Evolutionary conservation across 1,140 invertebrate species (phyloP), one percentile per base, ranked within the genome.

Genomic region (Drosophila varians): DNA sequence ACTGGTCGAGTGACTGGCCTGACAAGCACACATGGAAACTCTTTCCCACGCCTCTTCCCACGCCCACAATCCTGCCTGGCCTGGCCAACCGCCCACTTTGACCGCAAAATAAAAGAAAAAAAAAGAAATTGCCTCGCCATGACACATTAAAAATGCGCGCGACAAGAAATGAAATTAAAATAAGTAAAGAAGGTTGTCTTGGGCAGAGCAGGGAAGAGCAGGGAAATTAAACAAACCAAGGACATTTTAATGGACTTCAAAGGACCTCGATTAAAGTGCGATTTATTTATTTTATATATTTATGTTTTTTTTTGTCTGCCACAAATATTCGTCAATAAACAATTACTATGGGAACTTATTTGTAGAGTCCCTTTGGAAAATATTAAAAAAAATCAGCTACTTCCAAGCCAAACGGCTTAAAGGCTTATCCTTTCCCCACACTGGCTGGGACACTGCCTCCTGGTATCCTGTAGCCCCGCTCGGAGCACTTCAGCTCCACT

Each of bases 1-100:
- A 68, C 64, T 68, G 64, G 46, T 53, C 64, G 64, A 68, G 64
- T 68, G 64, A 68, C 64, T 68, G 60, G 46, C 61, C 46, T 68
- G 64, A 66, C 62, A 65, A 28, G 46, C 62, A 66, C 62, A 66
- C 62, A 66, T 43, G 60, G 62, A 66, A 65, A 51, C 61, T 66
- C 62, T 66, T 66, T 66, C 36, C 34, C 47, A 57, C 31, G 16
- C 14, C 25, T 4, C 6, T 11, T 9, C 12, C 55, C 46, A 23
- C 28, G 14, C 6, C 12, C 12, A 18, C 2, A 23, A 3, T 1
- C 36, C 23, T 23, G 21, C 38, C 12, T 25, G n/a, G n/a, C n/a
- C n/a, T n/a, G n/a, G n/a, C 42, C 42, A n/a, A 14, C 7, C 11
- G 5, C 19, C 25, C 12, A 2, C 3, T 12, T 3, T 61, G 58